Conservation (phyloP, 2,888 invertebrate genomes). For the Sussaba pulchella region DNA sequence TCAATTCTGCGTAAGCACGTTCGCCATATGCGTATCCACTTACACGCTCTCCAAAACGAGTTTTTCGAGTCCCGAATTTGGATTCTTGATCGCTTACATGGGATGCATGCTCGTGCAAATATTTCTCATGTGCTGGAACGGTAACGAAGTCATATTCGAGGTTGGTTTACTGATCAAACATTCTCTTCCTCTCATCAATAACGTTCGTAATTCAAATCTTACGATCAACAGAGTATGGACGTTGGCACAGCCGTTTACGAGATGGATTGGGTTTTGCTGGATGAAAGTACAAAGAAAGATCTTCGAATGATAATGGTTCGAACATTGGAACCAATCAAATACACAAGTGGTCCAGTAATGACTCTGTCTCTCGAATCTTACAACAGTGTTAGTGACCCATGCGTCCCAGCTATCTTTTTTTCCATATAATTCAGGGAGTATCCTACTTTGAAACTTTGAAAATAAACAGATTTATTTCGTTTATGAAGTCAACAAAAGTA, state of each 20-base stretch:
- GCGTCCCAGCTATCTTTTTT: too few relatives aligned
- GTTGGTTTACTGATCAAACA: too few relatives aligned
- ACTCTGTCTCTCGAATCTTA: constrained; percentile 20
- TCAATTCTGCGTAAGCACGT: constrained; percentile 33
- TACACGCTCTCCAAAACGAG: constrained; percentile 44
- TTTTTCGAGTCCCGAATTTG: constrained; percentile 47
- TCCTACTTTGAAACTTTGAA: too few relatives aligned
- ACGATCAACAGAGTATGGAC: constrained; percentile 18
- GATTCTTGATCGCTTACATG: constrained; percentile 45
- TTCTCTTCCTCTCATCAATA: too few relatives aligned
- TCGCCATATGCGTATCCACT: constrained; percentile 55
- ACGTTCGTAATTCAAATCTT: too few relatives aligned
- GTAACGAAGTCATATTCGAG: constrained; percentile 51
- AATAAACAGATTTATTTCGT: neutral
- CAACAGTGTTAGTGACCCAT: constrained; percentile 3
- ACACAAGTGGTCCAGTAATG: constrained; percentile 39
- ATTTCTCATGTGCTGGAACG: constrained; percentile 56
- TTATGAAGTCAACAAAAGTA: too few relatives aligned
- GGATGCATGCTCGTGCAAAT: constrained; percentile 53
- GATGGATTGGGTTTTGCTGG: constrained; percentile 36
- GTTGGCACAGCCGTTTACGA: constrained; percentile 26
- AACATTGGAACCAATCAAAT: constrained; percentile 36
- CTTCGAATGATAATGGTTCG: constrained; percentile 45
- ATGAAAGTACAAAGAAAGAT: constrained; percentile 21
- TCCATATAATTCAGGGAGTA: neutral